Evolutionary conservation across 2,797 vertebrate genomes (phyloP).

Genomic region (Pristis pectinata): DNA sequence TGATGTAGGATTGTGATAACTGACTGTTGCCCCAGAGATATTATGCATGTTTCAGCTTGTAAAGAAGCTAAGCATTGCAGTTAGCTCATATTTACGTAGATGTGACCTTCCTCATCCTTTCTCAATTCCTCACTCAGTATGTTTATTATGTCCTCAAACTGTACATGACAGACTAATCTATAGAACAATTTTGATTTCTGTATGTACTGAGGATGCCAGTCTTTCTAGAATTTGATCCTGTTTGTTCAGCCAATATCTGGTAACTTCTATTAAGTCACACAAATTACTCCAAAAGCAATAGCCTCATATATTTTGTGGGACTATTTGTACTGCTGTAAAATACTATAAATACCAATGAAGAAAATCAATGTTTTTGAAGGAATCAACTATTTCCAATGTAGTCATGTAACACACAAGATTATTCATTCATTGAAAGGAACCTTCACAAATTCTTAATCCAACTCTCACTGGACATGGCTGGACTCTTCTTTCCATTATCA

Average conservation of each 20-base stretch:
- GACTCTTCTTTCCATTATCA: background rate
- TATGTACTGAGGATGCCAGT: background rate
- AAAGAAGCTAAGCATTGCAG: background rate
- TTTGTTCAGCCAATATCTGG: background rate
- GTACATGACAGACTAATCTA: conserved; percentile 17
- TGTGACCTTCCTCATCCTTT: background rate
- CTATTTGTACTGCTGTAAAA: background rate
- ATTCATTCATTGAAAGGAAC: background rate
- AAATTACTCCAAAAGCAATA: background rate
- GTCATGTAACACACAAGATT: background rate
- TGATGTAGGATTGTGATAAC: background rate
- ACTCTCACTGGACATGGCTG: background rate
- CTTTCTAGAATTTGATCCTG: background rate
- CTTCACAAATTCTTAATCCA: background rate
- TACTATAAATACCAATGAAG: background rate
- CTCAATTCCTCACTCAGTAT: background rate
- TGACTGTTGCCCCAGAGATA: background rate
- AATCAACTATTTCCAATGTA: background rate
- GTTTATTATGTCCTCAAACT: background rate
- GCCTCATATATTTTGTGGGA: background rate
- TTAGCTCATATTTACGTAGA: background rate
- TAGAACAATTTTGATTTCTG: background rate
- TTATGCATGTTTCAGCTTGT: background rate
- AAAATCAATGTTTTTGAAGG: background rate
- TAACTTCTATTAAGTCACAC: background rate